Conservation (phyloP, 1,140 invertebrate genomes). For the Hyles euphorbiae region DNA sequence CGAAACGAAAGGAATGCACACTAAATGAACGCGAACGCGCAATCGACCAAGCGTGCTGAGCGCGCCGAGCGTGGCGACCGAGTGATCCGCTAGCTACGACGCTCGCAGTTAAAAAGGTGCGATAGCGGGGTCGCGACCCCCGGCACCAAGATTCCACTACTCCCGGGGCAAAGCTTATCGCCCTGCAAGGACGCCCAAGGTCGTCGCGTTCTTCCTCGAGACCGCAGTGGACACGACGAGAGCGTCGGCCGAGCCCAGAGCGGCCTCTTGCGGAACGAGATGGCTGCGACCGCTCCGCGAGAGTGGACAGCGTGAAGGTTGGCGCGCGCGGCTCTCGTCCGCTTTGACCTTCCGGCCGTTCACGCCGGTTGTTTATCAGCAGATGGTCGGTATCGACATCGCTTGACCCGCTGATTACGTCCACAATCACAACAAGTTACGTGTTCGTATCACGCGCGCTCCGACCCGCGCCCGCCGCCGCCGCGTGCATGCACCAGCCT, state of each 20-base stretch:
- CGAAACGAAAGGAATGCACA: neutral
- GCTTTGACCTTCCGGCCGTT: too few species aligned
- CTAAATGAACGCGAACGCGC: neutral
- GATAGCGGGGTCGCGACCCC: conserved; percentile 62
- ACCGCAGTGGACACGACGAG: neutral
- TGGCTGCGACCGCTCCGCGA: too few species aligned
- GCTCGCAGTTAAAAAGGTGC: conserved; percentile 50
- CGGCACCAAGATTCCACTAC: conserved; percentile 20
- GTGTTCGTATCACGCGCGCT: too few species aligned
- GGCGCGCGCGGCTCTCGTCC: too few species aligned
- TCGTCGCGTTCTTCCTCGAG: conserved; percentile 37
- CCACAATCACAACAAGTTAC: too few species aligned
- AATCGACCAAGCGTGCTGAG: conserved; percentile 1
- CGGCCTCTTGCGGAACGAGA: neutral
- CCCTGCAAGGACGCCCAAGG: conserved; percentile 57
- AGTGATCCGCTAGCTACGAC: conserved; percentile 38
- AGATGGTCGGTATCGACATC: too few species aligned
- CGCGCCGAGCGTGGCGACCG: conserved; percentile 35
- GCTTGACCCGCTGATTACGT: too few species aligned
- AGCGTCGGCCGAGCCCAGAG: too few species aligned
- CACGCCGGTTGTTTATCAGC: too few species aligned
- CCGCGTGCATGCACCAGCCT: too few species aligned
- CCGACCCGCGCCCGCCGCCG: too few species aligned
- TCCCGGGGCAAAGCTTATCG: conserved; percentile 28
- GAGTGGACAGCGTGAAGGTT: too few species aligned